Evolutionary conservation across 1,140 invertebrate species (phyloP).

Genomic region (Melanaphis sacchari): DNA sequence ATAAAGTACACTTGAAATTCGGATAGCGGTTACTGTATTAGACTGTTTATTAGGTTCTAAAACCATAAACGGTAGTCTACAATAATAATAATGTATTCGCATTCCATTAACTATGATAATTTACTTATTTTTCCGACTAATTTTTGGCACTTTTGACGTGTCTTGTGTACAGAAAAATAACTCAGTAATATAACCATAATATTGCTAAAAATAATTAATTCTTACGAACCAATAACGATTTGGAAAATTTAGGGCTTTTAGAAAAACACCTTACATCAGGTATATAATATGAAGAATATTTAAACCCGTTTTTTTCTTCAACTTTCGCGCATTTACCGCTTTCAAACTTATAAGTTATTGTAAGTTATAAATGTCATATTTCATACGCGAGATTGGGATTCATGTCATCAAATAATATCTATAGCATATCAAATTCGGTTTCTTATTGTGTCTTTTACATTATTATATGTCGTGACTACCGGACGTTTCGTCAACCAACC

Average conservation of each 20-base stretch:
- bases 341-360: background rate
- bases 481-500: background rate
- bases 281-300: background rate
- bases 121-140: background rate
- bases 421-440: background rate
- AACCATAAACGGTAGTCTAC: background rate
- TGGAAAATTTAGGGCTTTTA: background rate
- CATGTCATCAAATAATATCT: background rate
- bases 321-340: background rate
- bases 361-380: background rate
- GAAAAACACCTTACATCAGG: background rate
- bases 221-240: background rate
- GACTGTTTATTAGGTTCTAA: background rate
- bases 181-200: background rate
- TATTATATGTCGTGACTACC: slow-evolving; percentile 9
- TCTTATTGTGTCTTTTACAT: background rate
- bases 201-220: background rate
- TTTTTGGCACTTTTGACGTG: background rate
- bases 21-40: background rate
- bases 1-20: background rate
- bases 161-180: background rate
- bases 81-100: background rate
- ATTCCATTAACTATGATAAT: background rate
- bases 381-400: background rate
- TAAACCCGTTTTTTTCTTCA: background rate